Evolutionary conservation across 1,140 invertebrate genomes (phyloP), one percentile per base, ranked within the genome.

Genomic region (Drosophila ohnishii): DNA sequence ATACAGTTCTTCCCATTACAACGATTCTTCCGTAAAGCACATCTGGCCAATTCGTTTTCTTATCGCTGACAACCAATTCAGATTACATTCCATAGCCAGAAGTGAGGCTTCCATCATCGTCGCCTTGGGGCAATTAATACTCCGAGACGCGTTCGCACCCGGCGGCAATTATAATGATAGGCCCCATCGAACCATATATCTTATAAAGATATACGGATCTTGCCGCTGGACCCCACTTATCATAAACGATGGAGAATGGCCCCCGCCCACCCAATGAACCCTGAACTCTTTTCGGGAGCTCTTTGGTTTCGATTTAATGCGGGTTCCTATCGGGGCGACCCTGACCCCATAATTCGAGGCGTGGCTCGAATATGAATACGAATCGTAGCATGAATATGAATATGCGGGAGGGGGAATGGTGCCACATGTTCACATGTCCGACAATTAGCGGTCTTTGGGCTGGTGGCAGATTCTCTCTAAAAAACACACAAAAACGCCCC

Each of bases 221-320:
- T 53, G 32, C 35, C 35, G 30, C 59, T 60, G 61, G 61, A 40
- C 37, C 61, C 22, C 22, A 60, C 60, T 59, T 64, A 40, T 50
- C 64, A 16, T 39, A 59, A 22, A 9, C 30, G 48, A 10, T 9
- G 50, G 48, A 5, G n/a, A 35, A 35, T 1, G 19, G 44, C 14
- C 6, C 48, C 48, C 28, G 2, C 25, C 14, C 35, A 56, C 35
- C 28, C 51, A 51, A 35, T 73, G 76, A 72, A 61, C 77, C 28
- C 56, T 75, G 78, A 80, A 61, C 78, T 71, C 55, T 78, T 67
- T 75, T 51, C 28, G 57, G 59, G 34, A 42, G 39, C 55, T 14
- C 9, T 30, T 19, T 3, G 19, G 47, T 10, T 40, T 56, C 53
- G 51, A 9, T 39, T 55, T n/a, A 8, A 55, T 55, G 51, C 51